Percentiles rank a stretch among this genome's conserved stretches.
These are phyloP conservation scores for Rafetus swinhoei DNA, from an alignment of 2,113 vertebrate species.

Conservation along the genomic window DNA sequence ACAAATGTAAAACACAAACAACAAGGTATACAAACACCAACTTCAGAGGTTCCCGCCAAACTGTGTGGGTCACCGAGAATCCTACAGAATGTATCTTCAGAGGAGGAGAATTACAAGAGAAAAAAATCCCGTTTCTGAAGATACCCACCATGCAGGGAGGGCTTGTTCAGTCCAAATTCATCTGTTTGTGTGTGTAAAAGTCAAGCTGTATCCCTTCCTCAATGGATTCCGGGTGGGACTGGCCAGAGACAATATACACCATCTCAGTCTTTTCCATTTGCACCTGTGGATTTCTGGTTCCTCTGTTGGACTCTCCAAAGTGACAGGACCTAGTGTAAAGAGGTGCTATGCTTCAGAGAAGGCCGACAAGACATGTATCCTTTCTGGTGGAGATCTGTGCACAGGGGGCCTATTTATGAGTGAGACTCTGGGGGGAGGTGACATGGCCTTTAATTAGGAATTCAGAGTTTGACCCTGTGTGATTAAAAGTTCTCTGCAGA, in stretches of 20 bases:
- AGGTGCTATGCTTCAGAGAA: not conserved
- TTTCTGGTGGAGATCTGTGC: not conserved
- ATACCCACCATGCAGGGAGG: not conserved
- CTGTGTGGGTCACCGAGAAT: not conserved
- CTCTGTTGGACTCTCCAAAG: not conserved
- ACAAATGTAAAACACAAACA: not conserved
- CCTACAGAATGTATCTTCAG: not conserved
- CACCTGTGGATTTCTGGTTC: not conserved
- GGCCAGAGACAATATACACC: not conserved
- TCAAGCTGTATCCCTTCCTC: not conserved
- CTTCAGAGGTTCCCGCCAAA: not conserved
- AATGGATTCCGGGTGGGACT: not conserved
- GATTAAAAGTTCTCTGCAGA: not conserved
- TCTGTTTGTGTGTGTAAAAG: too few relatives aligned
- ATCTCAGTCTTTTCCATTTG: not conserved
- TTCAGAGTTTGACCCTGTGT: not conserved
- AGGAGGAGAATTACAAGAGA: accelerated
- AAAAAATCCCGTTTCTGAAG: not conserved
- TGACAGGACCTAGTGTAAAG: not conserved
- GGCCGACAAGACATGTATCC: not conserved
- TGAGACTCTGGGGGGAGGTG: not conserved
- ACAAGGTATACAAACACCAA: not conserved
- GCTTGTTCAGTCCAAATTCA: too few relatives aligned
- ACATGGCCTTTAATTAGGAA: not conserved
- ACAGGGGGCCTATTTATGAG: not conserved